Base-by-base conservation (phyloP, 2,113 vertebrate genomes). In the Microtus oregoni region DNA sequence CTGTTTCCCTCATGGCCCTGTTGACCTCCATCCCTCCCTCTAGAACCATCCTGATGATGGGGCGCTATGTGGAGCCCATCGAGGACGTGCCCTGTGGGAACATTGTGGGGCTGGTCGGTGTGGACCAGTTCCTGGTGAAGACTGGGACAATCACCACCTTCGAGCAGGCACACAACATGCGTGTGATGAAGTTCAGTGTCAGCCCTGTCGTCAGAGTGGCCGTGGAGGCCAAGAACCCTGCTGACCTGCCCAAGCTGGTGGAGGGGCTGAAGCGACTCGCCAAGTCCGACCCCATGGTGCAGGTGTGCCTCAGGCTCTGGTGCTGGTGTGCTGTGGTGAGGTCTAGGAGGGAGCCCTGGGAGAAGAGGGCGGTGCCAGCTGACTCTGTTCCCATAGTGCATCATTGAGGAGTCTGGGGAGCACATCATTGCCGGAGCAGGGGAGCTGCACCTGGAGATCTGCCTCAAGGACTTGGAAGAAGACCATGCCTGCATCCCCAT, bases 1-100 rank as follows among this genome's bases (percentile, higher is more conserved):
- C 44, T 44, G 44, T 44, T n/a, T 2, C n/a, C 61, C 17, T 28
- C 58, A 15, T 15, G 17, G 1, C 5, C 17, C 41, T 13, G 58
- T 3, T 67, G 63, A 86, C 26, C 3, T 55, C 20, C 7, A 7
- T 14, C 5, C 28, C 13, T 35, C 9, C 11, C 2, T 0, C 1
- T n/a, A 99, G 99, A 98, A 99, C 99, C 82, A 99, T 99, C 96
- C 98, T 99, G 90, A 99, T 99, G 99, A 99, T 99, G 99, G 99
- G 99, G 0, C 99, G 99, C 55, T 99, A 99, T 0, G 98, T 99
- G 58, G 99, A 99, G 96, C 99, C 99, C 92, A 99, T 99, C 0
- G 99, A 99, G 97, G 99, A 99, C 15, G 99, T 99, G 96, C 99
- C 99, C 90, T 99, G 99, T 6, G 99, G 99, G 0, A 99, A 99